Conservation (phyloP, 1,140 invertebrate genomes). For the Drosophila malerkotliana region DNA sequence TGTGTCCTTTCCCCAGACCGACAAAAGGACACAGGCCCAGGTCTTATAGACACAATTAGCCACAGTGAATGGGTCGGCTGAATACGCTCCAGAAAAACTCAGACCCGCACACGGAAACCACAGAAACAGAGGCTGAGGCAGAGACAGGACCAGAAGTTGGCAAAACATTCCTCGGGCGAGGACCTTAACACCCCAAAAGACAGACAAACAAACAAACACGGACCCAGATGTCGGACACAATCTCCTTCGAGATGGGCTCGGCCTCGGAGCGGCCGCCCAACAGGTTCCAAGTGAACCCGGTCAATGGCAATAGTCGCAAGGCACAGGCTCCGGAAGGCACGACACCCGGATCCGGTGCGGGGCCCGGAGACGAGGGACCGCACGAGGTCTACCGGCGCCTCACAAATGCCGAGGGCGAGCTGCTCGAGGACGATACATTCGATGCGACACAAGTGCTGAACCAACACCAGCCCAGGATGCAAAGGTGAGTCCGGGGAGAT, state of each 20-base stretch:
- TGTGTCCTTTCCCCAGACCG: slow-evolving; percentile 12
- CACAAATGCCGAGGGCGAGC: slow-evolving; percentile 74
- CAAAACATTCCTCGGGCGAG: slow-evolving; percentile 29
- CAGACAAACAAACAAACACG: slow-evolving; percentile 23
- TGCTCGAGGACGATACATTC: slow-evolving; percentile 77
- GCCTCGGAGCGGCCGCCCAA: slow-evolving; percentile 76
- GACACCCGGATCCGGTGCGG: slow-evolving; percentile 7
- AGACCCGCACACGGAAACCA: slow-evolving; percentile 52
- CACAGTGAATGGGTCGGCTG: slow-evolving; percentile 47
- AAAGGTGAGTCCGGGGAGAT: slow-evolving; percentile 55
- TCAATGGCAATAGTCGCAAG: slow-evolving; percentile 75
- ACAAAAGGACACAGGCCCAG: slow-evolving; percentile 13
- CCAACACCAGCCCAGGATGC: slow-evolving; percentile 65
- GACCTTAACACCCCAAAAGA: slow-evolving; percentile 15
- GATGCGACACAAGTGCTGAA: slow-evolving; percentile 73
- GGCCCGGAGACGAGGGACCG: slow-evolving; percentile 46
- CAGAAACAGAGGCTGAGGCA: slow-evolving; percentile 2
- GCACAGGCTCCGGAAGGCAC: slow-evolving; percentile 29
- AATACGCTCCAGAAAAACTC: slow-evolving; percentile 14
- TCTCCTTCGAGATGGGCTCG: slow-evolving; percentile 78
- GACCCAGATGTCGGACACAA: slow-evolving; percentile 71
- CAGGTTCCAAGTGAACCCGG: slow-evolving; percentile 83
- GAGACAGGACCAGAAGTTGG: not conserved
- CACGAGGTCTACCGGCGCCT: slow-evolving; percentile 78
- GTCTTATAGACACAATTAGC: slow-evolving; percentile 41